Evolutionary conservation across 2,113 vertebrate species (phyloP).

Genomic region (Cacatua alba): DNA sequence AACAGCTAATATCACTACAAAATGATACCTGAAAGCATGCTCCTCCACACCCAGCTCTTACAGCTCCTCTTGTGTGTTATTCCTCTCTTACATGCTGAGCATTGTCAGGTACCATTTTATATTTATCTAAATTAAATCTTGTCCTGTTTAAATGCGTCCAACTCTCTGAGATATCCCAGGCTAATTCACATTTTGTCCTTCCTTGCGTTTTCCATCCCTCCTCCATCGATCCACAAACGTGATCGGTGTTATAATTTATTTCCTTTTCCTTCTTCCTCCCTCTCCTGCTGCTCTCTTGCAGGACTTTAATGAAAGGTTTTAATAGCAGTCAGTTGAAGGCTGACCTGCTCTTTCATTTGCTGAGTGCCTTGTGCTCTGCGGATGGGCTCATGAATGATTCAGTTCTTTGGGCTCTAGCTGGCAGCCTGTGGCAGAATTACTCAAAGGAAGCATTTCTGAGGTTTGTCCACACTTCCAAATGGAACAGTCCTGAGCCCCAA

Average conservation of each 20-base stretch:
- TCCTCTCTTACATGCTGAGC: not conserved
- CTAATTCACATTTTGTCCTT: conserved; percentile 22
- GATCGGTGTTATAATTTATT: conserved; percentile 23
- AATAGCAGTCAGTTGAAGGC: not conserved
- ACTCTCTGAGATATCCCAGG: not conserved
- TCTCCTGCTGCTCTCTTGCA: not conserved
- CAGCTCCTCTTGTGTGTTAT: not conserved
- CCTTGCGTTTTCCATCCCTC: not conserved
- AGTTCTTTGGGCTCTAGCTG: conserved; percentile 16
- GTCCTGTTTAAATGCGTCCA: not conserved
- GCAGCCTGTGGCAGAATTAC: not conserved
- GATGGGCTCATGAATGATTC: conserved; percentile 29
- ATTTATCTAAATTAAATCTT: conserved; percentile 47
- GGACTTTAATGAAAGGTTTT: conserved; percentile 32
- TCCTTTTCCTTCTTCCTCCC: not conserved
- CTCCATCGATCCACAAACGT: not conserved
- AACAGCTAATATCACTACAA: not conserved
- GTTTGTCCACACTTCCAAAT: not conserved
- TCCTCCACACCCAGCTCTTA: not conserved
- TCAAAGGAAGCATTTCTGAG: not conserved
- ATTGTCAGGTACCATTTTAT: not conserved
- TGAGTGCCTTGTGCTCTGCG: not conserved
- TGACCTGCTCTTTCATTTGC: conserved; percentile 10
- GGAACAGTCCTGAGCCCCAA: not conserved
- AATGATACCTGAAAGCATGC: not conserved